These are phyloP conservation scores for Aphaenogaster rudis DNA, from an alignment of 1,140 invertebrate genomes.

Conservation along the genomic window DNA sequence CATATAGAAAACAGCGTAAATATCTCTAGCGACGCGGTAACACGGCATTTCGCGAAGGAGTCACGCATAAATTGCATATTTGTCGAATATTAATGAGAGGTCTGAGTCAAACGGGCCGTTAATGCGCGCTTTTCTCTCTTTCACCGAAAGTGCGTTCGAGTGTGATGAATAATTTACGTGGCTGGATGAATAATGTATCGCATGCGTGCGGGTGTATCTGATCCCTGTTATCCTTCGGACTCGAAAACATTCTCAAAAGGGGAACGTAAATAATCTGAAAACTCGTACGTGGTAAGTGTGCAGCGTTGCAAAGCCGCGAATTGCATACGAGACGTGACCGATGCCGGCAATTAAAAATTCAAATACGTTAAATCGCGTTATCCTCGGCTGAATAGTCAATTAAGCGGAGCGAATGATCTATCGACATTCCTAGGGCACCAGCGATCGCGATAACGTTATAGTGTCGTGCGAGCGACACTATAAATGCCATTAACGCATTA, in stretches of 20 bases:
- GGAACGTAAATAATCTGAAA: constrained; percentile 17
- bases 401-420: constrained; percentile 23
- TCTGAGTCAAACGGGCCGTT: constrained; percentile 12
- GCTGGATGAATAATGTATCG: constrained; percentile 26
- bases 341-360: constrained; percentile 34
- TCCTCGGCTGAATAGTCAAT: constrained; percentile 33
- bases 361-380: constrained; percentile 36
- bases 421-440: constrained; percentile 28
- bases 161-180: constrained; percentile 43
- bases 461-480: constrained; percentile 19
- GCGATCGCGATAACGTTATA: constrained; percentile 37
- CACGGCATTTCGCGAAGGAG: neutral
- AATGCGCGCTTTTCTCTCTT: constrained; percentile 42
- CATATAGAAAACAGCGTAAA: neutral
- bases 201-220: neutral
- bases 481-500: constrained; percentile 44
- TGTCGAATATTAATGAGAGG: constrained; percentile 32
- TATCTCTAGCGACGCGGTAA: neutral
- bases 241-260: constrained; percentile 21
- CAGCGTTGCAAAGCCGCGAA: neutral
- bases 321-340: neutral
- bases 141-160: constrained; percentile 27
- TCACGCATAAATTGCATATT: constrained; percentile 7
- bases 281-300: neutral
- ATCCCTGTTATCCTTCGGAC: constrained; percentile 27